Evolutionary conservation across 2,113 vertebrate genomes (phyloP).

Genomic region (Dissostichus mawsoni): DNA sequence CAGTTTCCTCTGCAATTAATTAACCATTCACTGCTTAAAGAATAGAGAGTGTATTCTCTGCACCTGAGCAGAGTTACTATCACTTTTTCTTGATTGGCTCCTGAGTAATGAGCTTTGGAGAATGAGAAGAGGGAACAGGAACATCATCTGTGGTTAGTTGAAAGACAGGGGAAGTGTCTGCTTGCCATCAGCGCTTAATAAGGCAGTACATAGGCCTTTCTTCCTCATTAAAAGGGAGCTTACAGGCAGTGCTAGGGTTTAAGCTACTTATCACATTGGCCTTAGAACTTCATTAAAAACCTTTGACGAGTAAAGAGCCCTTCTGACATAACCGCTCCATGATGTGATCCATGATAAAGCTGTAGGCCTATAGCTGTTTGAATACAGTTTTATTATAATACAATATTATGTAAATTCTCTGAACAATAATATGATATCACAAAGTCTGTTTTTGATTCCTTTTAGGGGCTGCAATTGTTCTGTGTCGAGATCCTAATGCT

Average conservation of each 20-base stretch:
- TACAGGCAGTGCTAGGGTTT: not conserved
- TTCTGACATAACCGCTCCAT: not conserved
- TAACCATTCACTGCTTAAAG: slow-evolving; percentile 10
- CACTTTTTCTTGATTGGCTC: slow-evolving; percentile 4
- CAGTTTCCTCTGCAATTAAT: slow-evolving; percentile 25
- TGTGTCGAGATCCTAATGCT: too few relatives aligned
- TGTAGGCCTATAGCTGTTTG: too few relatives aligned
- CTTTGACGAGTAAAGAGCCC: not conserved
- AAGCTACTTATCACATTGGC: not conserved
- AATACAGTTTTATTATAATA: too few relatives aligned
- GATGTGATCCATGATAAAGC: not conserved
- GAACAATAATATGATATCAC: too few relatives aligned
- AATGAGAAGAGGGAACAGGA: not conserved
- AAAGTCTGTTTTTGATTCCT: too few relatives aligned
- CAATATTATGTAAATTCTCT: too few relatives aligned
- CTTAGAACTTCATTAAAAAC: not conserved
- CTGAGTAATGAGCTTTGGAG: slow-evolving; percentile 17
- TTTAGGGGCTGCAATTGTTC: too few relatives aligned
- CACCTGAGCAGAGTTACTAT: slow-evolving; percentile 30
- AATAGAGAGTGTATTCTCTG: slow-evolving; percentile 5
- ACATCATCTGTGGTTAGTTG: not conserved
- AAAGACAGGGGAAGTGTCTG: not conserved
- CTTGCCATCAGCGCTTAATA: slow-evolving; percentile 14
- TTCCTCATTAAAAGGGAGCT: not conserved
- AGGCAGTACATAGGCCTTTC: not conserved